These are phyloP conservation scores for Calycopis cecrops DNA, from an alignment of 1,140 invertebrate species.

Conservation along the genomic window DNA sequence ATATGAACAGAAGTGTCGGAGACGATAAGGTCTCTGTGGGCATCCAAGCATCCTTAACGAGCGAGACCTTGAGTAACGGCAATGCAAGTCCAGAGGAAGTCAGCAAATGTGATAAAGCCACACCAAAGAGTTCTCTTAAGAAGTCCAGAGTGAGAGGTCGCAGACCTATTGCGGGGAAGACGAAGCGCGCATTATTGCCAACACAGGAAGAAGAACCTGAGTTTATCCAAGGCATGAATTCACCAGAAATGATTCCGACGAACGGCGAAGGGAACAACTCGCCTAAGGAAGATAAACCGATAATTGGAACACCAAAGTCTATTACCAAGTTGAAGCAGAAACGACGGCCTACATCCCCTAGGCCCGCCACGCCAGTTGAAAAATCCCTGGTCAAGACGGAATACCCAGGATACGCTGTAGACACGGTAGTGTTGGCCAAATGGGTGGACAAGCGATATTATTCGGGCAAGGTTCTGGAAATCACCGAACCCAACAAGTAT, in stretches of 20 bases:
- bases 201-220: conserved; percentile 63
- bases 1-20: conserved; percentile 39
- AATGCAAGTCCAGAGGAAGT: conserved; percentile 65
- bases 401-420: conserved; percentile 58
- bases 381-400: conserved; percentile 48
- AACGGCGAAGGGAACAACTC: conserved; percentile 59
- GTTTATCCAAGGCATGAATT: conserved; percentile 62
- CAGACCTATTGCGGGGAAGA: conserved; percentile 56
- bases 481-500: conserved; percentile 76
- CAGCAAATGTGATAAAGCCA: conserved; percentile 59
- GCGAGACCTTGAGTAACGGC: conserved; percentile 50
- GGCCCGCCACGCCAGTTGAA: conserved; percentile 61
- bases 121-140: conserved; percentile 71
- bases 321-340: conserved; percentile 61
- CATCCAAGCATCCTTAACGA: conserved; percentile 48
- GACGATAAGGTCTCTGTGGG: conserved; percentile 61
- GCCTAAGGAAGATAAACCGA: conserved; percentile 57
- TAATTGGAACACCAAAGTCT: conserved; percentile 59
- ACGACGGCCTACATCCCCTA: conserved; percentile 51
- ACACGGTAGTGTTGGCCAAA: conserved; percentile 76
- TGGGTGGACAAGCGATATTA: conserved; percentile 80
- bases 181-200: conserved; percentile 62
- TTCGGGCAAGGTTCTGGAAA: conserved; percentile 73
- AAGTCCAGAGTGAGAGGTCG: conserved; percentile 58
- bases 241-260: conserved; percentile 69